phyloP scores from a whole-genome alignment of 1,140 invertebrate genomes.

The Euschistus heros region DNA sequence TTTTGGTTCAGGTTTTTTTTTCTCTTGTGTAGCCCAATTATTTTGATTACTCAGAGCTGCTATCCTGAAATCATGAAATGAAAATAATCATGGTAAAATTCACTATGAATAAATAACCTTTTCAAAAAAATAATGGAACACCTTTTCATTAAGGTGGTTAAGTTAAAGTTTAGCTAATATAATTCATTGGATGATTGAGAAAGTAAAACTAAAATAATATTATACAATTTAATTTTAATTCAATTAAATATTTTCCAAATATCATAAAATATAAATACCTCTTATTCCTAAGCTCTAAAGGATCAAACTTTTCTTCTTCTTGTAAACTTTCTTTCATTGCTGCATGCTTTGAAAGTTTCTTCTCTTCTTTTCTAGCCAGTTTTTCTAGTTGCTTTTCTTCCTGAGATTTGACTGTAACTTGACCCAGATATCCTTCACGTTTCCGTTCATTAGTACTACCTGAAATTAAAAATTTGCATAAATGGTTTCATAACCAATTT shows the following conservation, averaged over 20 bases:
- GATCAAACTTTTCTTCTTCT: conserved; percentile 42
- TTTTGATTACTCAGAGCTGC: conserved; percentile 38
- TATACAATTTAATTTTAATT: background rate
- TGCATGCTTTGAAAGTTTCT: conserved; percentile 56
- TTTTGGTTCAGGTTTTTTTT: conserved; percentile 36
- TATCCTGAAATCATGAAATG: conserved; percentile 39
- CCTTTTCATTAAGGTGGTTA: too few relatives aligned
- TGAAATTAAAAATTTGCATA: background rate
- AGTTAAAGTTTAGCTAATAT: too few relatives aligned
- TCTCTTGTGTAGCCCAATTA: conserved; percentile 26
- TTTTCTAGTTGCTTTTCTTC: conserved; percentile 72
- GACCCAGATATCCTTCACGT: conserved; percentile 3
- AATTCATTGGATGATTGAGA: too few relatives aligned
- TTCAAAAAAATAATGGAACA: too few relatives aligned
- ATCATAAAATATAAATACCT: conserved; percentile 32
- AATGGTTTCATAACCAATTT: background rate
- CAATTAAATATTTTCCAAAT: background rate
- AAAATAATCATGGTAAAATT: too few relatives aligned
- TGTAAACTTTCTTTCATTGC: conserved; percentile 39
- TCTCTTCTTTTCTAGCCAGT: conserved; percentile 79
- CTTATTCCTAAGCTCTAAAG: conserved; percentile 37
- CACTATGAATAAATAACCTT: too few relatives aligned
- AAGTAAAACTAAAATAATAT: too few relatives aligned
- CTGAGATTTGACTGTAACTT: conserved; percentile 61
- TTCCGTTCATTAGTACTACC: background rate